phyloP scores from a whole-genome alignment of 2,797 vertebrate genomes.

The Paramormyrops hopkinsi region DNA sequence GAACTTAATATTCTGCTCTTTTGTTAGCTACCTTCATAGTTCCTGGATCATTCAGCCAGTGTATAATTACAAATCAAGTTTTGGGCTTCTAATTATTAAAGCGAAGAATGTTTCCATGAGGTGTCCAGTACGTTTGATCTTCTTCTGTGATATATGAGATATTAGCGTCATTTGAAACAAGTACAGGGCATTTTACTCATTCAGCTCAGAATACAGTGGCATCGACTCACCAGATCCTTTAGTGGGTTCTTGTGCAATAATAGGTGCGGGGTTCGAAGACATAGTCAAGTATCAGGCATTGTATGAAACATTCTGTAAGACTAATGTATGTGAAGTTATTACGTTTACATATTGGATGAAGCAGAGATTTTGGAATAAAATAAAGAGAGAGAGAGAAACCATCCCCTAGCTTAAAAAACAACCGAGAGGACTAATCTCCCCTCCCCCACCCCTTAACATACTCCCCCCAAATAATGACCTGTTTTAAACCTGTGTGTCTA shows the following conservation, averaged over 20 bases:
- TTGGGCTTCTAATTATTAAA: neutral
- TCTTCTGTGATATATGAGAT: neutral
- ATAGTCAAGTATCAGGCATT: conserved; percentile 53
- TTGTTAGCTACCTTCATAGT: neutral
- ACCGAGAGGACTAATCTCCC: conserved; percentile 37
- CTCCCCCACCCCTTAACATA: conserved; percentile 62
- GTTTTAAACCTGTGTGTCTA: conserved; percentile 65
- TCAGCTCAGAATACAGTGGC: neutral
- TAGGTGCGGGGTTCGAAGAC: conserved; percentile 55
- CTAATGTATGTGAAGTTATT: conserved; percentile 49
- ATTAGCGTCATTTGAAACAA: neutral
- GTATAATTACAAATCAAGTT: neutral
- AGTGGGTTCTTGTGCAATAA: conserved; percentile 53
- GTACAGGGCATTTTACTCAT: neutral
- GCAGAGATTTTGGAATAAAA: conserved; percentile 56
- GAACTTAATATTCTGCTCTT: neutral
- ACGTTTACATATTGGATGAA: conserved; percentile 37
- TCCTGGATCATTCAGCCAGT: neutral
- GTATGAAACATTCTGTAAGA: conserved; percentile 43
- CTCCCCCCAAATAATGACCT: conserved; percentile 60
- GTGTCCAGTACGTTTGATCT: neutral
- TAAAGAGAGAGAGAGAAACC: conserved; percentile 39
- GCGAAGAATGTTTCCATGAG: neutral
- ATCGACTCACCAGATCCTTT: conserved; percentile 62
- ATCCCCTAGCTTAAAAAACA: conserved; percentile 60